Percentiles rank a stretch among this genome's conserved stretches.
Evolutionary conservation across 2,888 invertebrate species (phyloP).

Genomic region (Eupeodes luniger): DNA sequence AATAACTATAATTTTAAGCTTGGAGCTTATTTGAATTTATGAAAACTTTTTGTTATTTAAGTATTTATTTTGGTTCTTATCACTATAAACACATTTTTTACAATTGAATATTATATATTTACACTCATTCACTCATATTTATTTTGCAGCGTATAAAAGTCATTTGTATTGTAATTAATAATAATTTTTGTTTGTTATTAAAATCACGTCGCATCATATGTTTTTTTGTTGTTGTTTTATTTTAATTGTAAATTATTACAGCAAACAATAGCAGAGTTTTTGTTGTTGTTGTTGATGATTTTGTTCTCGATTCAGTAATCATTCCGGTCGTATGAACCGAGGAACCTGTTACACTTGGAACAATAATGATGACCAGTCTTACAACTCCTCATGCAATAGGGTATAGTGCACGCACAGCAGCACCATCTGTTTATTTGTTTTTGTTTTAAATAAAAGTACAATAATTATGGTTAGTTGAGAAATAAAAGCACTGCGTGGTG

Average conservation of each 20-base stretch:
- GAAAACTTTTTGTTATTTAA: not conserved
- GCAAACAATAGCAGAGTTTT: conserved; percentile 1
- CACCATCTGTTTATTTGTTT: conserved; percentile 81
- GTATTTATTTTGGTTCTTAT: conserved; percentile 41
- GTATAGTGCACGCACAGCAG: conserved; percentile 82
- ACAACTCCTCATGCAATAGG: conserved; percentile 83
- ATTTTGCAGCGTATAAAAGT: conserved; percentile 35
- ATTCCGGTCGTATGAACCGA: conserved; percentile 80
- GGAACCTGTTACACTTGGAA: conserved; percentile 82
- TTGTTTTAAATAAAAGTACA: not conserved
- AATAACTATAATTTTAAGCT: no score
- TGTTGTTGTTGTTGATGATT: not conserved
- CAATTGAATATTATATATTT: conserved; percentile 29
- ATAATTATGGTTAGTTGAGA: not conserved
- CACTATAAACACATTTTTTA: conserved; percentile 21
- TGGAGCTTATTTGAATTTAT: conserved; percentile 19
- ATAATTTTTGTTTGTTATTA: not conserved
- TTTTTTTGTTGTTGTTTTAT: not conserved
- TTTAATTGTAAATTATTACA: not conserved
- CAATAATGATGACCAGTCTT: conserved; percentile 83
- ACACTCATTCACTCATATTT: conserved; percentile 43
- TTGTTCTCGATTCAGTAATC: conserved; percentile 46
- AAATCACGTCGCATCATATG: not conserved
- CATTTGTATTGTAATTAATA: not conserved
- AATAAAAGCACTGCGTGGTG: not conserved